Evolutionary conservation across 2,797 vertebrate species (phyloP).

Genomic region (Gorsachius magnificus): DNA sequence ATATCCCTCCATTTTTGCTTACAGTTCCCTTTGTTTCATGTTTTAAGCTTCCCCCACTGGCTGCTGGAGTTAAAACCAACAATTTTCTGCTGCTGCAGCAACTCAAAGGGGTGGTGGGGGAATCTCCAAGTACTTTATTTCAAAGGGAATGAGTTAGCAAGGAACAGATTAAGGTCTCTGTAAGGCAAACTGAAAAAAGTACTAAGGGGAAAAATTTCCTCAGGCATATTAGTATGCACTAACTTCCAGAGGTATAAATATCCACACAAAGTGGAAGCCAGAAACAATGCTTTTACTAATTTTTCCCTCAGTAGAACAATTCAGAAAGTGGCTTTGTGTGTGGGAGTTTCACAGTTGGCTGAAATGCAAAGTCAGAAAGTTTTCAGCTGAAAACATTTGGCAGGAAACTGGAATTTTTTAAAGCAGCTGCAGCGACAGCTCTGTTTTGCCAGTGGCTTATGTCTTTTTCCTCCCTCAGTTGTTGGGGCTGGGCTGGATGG

Average conservation of each 20-base stretch:
- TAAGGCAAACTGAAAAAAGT: neutral
- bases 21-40: neutral
- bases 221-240: neutral
- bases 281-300: neutral
- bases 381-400: neutral
- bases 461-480: neutral
- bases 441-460: neutral
- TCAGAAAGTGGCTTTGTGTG: neutral
- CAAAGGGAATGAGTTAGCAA: neutral
- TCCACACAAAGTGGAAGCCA: neutral
- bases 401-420: neutral
- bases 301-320: neutral
- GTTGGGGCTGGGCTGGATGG: accelerated
- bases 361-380: neutral
- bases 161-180: neutral
- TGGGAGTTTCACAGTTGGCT: neutral
- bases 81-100: neutral
- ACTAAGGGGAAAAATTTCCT: neutral
- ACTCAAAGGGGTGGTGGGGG: neutral
- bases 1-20: neutral
- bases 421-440: neutral
- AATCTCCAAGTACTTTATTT: neutral
- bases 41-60: neutral
- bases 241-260: neutral
- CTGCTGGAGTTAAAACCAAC: neutral